Evolutionary conservation across 2,888 invertebrate genomes (phyloP), one percentile per base, ranked within the genome.

Genomic region (Phasia obesa): DNA sequence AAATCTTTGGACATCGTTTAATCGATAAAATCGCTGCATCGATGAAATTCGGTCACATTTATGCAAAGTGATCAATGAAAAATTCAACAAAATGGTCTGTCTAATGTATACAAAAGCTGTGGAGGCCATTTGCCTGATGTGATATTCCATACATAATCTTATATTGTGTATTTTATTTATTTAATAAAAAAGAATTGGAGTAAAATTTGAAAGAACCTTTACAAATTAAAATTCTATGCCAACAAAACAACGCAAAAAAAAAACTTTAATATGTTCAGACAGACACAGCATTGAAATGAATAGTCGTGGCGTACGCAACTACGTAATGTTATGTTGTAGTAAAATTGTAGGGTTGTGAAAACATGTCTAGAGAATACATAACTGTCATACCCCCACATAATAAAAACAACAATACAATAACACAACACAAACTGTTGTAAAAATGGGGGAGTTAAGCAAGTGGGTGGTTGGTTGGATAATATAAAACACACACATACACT

Each of bases 321-420:
- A n/a, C 19, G 23, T 47, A 49, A 51, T 59, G 38, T 49, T 49
- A 38, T 27, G 44, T 19, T 38, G 49, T 27, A 38, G 57, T 38
- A 49, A 73, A 44, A n/a, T 59, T 67, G 44, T 62, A 57, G 38
- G 62, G 38, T 7, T 67, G 59, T 65, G 38, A 57, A 60, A 35
- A 67, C 60, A 74, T 55, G 60, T 51, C 67, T 74, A 62, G 67
- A 73, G 73, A 74, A 67, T 74, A 74, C 78, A 78, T 71, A 70
- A 57, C 62, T 64, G 78, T 57, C 70, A 64, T 49, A 47, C 73
- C 69, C 62, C 59, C 31, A 60, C 25, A 53, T 35, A 53, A 53
- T 47, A 55, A 62, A 47, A 53, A 70, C 51, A 62, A 64, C 42
- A 62, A 64, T 15, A 62, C 42, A 60, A 67, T 65, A 59, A 35